Base-by-base conservation (phyloP, 2,888 invertebrate species). In the Tuta absoluta region DNA sequence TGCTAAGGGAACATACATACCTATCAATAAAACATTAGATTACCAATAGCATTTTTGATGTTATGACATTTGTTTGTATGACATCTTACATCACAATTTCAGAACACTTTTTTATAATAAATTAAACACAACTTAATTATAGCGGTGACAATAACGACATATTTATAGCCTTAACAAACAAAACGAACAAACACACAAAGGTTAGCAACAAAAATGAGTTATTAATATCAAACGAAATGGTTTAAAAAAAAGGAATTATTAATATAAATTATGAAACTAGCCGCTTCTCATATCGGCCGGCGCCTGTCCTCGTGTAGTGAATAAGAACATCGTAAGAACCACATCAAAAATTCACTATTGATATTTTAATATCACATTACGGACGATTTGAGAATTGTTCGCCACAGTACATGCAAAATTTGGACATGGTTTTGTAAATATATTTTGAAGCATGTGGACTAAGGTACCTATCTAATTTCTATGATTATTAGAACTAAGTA, bases 141-240 rank as follows among this genome's bases (percentile, higher is more conserved):
- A 84, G 75, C 79, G 82, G 88, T 82, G 88, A 78, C 83, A 86
- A 86, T 86, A 86, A 88, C 85, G 87, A 86, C 86, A 89, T 89
- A 86, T 21, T 58, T 37, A 38, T 21, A 58, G 14, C 38, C 37
- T 23, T 21, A 23, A 49, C 23, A 23, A 51, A 51, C 51, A 51
- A 51, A 51, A 19, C 21, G 21, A 51, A 51, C 21, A 21, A 51
- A 56, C 23, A 56, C n/a, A 24, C 24, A 5, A 24, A 23, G 57
- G 62, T 7, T 10, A 0, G 19, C 23, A n/a, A 56, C 56, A 56
- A 56, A 56, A 56, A 56, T n/a, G 5, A 28, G 28, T 56, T 24
- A 56, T 56, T 56, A 28, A 56, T 56, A 56, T 24, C 12, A 10
- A 56, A 56, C 33, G 17, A 33, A 33, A 53, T 24, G 28, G 33